phyloP scores from a whole-genome alignment of 2,797 vertebrate genomes.

The Intellagama lesueurii region DNA sequence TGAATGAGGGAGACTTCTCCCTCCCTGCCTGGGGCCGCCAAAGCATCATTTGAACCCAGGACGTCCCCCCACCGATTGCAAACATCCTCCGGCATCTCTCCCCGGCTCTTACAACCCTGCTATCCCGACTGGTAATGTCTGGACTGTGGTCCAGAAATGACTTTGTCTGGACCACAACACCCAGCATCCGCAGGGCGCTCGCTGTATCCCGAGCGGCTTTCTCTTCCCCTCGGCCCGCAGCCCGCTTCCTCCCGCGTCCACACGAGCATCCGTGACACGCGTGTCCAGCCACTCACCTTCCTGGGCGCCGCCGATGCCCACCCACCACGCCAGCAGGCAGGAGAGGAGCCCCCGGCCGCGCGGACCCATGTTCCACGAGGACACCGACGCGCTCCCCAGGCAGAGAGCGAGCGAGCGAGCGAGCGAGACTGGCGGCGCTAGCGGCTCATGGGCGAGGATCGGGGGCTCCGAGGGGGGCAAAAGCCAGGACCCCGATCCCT shows the following conservation, averaged over 20 bases:
- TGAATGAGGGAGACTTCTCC: background rate
- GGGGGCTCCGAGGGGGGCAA: background rate
- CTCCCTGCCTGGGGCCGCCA: background rate
- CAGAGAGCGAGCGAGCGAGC: too few species aligned
- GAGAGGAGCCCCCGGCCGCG: background rate
- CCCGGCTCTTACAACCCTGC: too few species aligned
- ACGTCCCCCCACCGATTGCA: too few species aligned
- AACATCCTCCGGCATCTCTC: background rate
- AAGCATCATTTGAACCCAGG: background rate
- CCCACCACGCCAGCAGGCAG: background rate
- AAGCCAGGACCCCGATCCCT: background rate
- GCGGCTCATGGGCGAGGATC: background rate
- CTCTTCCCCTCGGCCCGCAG: too few species aligned
- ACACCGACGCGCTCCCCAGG: too few species aligned
- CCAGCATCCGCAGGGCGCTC: too few species aligned
- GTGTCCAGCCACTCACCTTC: slow-evolving; percentile 1
- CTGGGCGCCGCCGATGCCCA: background rate
- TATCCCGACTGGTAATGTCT: too few species aligned
- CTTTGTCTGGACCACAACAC: too few species aligned
- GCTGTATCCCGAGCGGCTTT: too few species aligned
- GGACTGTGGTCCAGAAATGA: too few species aligned
- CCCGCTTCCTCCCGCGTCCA: too few species aligned
- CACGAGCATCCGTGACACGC: too few species aligned
- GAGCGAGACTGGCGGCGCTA: background rate
- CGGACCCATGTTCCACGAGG: background rate